A percentile compares a stretch with the other conserved stretches of the same genome.
Evolutionary conservation across 1,140 invertebrate genomes (phyloP).

Genomic region (Bacillus rossius): DNA sequence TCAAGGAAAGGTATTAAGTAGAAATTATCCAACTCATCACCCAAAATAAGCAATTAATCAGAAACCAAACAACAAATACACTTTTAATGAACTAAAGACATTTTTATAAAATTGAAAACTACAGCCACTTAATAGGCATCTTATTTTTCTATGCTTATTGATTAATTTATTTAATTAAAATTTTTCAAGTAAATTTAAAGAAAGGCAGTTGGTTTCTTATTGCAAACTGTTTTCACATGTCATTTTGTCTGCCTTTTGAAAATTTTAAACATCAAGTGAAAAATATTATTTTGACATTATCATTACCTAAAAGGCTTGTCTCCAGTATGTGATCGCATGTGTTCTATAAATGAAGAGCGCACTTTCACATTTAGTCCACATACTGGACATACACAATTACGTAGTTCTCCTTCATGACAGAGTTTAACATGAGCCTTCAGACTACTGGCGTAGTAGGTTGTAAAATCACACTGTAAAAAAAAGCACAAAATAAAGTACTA

Average conservation of each 20-base stretch:
- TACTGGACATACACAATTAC: conserved; percentile 18
- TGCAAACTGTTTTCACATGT: not conserved
- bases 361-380: conserved; percentile 14
- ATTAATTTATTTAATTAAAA: not conserved
- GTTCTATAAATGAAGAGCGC: conserved; percentile 15
- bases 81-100: too few relatives aligned
- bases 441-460: conserved; percentile 21
- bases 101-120: too few relatives aligned
- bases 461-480: conserved; percentile 18
- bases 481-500: not conserved
- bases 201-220: not conserved
- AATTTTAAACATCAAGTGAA: not conserved
- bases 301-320: conserved; percentile 12
- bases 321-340: conserved; percentile 18
- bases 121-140: not conserved
- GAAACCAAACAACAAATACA: too few relatives aligned
- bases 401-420: conserved; percentile 15
- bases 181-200: not conserved
- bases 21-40: too few relatives aligned
- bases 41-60: too few relatives aligned
- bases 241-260: not conserved
- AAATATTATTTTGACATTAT: not conserved
- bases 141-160: not conserved
- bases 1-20: too few relatives aligned
- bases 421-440: conserved; percentile 20